phyloP scores from a whole-genome alignment of 2,888 invertebrate species.

The Rhyacophila evoluta region DNA sequence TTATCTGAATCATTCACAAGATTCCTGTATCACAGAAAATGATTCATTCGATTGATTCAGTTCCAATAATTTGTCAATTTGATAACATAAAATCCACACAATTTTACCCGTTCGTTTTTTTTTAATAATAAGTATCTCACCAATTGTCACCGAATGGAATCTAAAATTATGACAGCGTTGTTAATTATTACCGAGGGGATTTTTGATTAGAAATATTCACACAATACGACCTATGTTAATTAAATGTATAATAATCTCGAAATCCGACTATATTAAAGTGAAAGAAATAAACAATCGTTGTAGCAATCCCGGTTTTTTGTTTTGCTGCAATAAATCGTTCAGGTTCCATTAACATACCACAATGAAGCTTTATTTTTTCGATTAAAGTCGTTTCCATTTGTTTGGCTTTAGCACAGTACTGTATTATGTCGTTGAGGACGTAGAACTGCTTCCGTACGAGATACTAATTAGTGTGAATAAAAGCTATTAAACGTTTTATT shows the following conservation, averaged over 20 bases:
- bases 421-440: background rate
- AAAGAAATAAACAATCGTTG: background rate
- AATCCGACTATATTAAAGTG: background rate
- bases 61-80: no score
- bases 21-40: background rate
- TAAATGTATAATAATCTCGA: background rate
- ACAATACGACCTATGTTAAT: background rate
- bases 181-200: no score
- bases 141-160: no score
- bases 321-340: background rate
- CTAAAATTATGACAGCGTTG: no score
- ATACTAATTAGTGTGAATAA: background rate
- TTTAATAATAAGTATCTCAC: no score
- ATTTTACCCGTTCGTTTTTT: no score
- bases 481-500: background rate
- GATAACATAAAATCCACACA: no score
- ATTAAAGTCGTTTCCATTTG: background rate
- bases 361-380: background rate
- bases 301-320: background rate
- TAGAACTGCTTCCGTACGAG: background rate
- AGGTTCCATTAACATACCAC: background rate
- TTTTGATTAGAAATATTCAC: no score
- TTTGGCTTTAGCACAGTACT: background rate
- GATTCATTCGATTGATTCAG: no score
- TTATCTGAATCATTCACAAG: background rate